These are phyloP conservation scores for Portunus trituberculatus DNA, from an alignment of 1,140 invertebrate species.

Conservation along the genomic window DNA sequence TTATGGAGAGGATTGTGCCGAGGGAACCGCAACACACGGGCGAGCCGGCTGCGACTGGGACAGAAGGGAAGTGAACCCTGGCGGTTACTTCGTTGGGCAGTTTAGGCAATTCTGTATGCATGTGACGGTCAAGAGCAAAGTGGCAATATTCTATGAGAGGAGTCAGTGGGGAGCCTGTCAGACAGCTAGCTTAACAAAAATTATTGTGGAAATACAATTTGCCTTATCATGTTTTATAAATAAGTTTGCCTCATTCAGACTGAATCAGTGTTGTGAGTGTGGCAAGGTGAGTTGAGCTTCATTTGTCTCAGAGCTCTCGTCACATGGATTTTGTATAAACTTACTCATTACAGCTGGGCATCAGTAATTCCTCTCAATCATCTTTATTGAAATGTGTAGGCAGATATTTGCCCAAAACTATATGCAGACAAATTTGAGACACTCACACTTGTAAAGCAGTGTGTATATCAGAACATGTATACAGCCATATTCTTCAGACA, in stretches of 20 bases:
- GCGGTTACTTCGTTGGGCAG: conserved; percentile 1
- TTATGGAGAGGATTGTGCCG: conserved; percentile 20
- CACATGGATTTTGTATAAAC: conserved; percentile 65
- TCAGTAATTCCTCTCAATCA: conserved; percentile 47
- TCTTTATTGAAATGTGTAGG: conserved; percentile 2
- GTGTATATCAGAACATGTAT: background rate
- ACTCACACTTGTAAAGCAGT: background rate
- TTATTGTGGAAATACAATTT: conserved; percentile 59
- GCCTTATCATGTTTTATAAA: conserved; percentile 72
- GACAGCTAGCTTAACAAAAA: conserved; percentile 64
- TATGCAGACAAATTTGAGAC: conserved; percentile 1
- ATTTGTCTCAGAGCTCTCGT: conserved; percentile 47
- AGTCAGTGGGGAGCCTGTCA: conserved; percentile 42
- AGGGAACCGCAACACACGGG: background rate
- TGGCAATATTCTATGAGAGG: conserved; percentile 66
- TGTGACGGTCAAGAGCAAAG: background rate
- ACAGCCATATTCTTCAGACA: background rate
- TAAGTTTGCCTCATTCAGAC: conserved; percentile 55
- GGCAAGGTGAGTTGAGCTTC: conserved; percentile 38
- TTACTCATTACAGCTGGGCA: conserved; percentile 53
- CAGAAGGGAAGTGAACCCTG: conserved; percentile 44
- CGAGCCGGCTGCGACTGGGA: conserved; percentile 33
- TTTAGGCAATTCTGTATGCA: conserved; percentile 43
- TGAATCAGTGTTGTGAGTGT: conserved; percentile 57
- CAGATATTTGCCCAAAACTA: conserved; percentile 30